Evolutionary conservation across 2,113 vertebrate species (phyloP).

Genomic region (Phyllopteryx taeniolatus): DNA sequence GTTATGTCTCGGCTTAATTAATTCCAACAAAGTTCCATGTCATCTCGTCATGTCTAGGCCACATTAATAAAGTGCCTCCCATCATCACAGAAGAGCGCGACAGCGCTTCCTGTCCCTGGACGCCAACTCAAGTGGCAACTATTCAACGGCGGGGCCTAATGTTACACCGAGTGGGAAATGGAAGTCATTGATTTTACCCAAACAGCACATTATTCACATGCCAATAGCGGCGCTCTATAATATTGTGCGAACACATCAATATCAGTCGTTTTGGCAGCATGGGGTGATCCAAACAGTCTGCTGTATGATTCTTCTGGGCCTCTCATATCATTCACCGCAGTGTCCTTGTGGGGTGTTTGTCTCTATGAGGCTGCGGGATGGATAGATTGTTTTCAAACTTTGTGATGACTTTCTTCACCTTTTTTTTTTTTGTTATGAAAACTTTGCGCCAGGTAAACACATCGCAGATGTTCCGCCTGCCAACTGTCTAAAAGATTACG

Average conservation of each 20-base stretch:
- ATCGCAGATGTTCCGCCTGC: not conserved
- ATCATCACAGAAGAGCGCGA: not conserved
- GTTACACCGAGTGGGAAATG: conserved; percentile 6
- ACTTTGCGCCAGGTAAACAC: conserved; percentile 15
- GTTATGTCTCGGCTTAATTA: not conserved
- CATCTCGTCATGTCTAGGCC: conserved; percentile 28
- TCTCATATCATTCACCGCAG: not conserved
- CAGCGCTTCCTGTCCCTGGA: conserved; percentile 7
- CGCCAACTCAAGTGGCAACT: conserved; percentile 22
- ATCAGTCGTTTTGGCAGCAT: not conserved
- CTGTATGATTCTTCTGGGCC: not conserved
- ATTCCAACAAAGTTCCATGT: not conserved
- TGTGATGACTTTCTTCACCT: conserved; percentile 13
- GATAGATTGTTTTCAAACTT: not conserved
- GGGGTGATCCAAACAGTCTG: not conserved
- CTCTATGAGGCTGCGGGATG: conserved; percentile 1
- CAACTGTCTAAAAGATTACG: conserved; percentile 10
- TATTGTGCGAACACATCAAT: not conserved
- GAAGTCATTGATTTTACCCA: conserved; percentile 32
- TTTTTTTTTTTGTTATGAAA: conserved; percentile 23
- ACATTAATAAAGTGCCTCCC: conserved; percentile 29
- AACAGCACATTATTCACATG: conserved; percentile 17
- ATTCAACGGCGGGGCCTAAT: conserved; percentile 22
- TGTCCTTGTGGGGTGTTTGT: conserved; percentile 30
- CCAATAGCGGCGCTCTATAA: conserved; percentile 8